Evolutionary conservation across 1,140 invertebrate species (phyloP).

Genomic region (Ceratosolen solmsi): DNA sequence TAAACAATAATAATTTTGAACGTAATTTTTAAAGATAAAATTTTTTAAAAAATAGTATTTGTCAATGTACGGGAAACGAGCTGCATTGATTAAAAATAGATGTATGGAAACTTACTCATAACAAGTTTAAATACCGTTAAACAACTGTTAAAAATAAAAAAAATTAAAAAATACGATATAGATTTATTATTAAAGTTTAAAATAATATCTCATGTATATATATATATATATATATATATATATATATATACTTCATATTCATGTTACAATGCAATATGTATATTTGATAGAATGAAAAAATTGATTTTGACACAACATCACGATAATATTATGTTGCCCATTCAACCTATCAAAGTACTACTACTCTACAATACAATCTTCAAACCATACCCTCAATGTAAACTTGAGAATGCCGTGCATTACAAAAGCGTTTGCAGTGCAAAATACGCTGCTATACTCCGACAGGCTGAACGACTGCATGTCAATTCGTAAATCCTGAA

Average conservation of each 20-base stretch:
- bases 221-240: too few species aligned
- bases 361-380: background rate
- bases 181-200: background rate
- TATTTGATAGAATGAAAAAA: background rate
- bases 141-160: too few species aligned
- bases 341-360: background rate
- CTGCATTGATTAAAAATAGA: too few species aligned
- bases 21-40: too few species aligned
- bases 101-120: too few species aligned
- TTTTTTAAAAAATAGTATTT: too few species aligned
- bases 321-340: conserved; percentile 13
- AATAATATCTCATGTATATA: background rate
- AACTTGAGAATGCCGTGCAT: conserved; percentile 10
- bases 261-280: background rate
- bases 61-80: too few species aligned
- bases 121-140: too few species aligned
- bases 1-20: too few species aligned
- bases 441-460: background rate
- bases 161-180: too few species aligned
- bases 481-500: conserved; percentile 25
- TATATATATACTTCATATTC: background rate
- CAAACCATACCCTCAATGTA: conserved; percentile 5
- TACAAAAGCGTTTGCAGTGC: conserved; percentile 29
- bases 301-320: background rate
- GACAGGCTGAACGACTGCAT: background rate